Evolutionary conservation across 2,797 vertebrate genomes (phyloP).

Genomic region (Artibeus lituratus): DNA sequence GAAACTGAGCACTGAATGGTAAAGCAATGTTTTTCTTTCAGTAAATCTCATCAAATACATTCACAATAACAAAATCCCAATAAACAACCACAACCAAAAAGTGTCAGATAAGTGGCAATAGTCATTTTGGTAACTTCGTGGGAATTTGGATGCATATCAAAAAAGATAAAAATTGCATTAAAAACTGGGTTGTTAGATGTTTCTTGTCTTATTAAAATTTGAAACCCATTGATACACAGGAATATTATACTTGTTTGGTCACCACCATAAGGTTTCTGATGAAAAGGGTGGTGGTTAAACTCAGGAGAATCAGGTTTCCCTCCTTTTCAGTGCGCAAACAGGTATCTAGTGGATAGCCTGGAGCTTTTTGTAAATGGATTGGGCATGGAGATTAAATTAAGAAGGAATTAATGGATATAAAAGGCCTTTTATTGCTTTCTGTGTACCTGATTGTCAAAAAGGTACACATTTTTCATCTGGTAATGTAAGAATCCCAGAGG

Average conservation of each 20-base stretch:
- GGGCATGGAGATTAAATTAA: slow-evolving; percentile 75
- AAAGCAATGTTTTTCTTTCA: slow-evolving; percentile 73
- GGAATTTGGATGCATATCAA: not conserved
- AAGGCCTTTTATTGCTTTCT: slow-evolving; percentile 73
- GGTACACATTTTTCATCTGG: slow-evolving; percentile 77
- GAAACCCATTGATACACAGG: slow-evolving; percentile 40
- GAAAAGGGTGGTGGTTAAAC: slow-evolving; percentile 66
- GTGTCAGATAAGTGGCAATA: not conserved
- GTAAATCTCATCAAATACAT: slow-evolving; percentile 4
- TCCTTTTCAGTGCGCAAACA: slow-evolving; percentile 58
- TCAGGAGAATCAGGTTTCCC: slow-evolving; percentile 65
- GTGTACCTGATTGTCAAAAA: slow-evolving; percentile 77
- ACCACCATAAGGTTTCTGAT: slow-evolving; percentile 51
- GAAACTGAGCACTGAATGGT: slow-evolving; percentile 89
- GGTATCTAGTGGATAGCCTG: slow-evolving; percentile 50
- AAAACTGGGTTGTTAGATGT: slow-evolving; percentile 12
- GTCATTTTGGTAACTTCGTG: slow-evolving; percentile 34
- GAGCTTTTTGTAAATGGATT: slow-evolving; percentile 68
- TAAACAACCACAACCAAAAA: slow-evolving; percentile 1
- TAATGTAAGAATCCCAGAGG: slow-evolving; percentile 72
- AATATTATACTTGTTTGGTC: slow-evolving; percentile 47
- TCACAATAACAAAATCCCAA: slow-evolving; percentile 26
- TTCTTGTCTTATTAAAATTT: slow-evolving; percentile 59
- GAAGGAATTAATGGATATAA: slow-evolving; percentile 69
- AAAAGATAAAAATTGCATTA: slow-evolving; percentile 48